These are phyloP conservation scores for Drosophila eohydei DNA, from an alignment of 2,888 invertebrate species.

Conservation along the genomic window DNA sequence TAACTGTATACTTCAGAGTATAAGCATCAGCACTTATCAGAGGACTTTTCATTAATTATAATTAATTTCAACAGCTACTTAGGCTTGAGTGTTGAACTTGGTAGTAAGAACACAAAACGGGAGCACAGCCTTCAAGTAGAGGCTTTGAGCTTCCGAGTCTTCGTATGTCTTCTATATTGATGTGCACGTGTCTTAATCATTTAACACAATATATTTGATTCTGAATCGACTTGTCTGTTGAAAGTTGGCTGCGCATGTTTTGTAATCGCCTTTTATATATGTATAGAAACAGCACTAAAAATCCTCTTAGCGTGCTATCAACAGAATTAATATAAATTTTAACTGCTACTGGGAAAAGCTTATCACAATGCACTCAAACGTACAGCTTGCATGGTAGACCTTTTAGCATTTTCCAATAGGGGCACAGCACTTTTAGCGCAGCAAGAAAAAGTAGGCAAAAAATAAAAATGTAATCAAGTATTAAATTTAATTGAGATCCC, in stretches of 20 bases:
- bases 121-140: not conserved
- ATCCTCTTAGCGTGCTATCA: slow-evolving; percentile 42
- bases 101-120: not conserved
- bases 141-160: not conserved
- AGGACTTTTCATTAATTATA: not conserved
- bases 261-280: not conserved
- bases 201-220: not conserved
- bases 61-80: not conserved
- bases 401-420: slow-evolving; percentile 53
- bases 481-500: slow-evolving; percentile 44
- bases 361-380: slow-evolving; percentile 40
- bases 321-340: not conserved
- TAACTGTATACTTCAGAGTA: not conserved
- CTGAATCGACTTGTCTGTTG: not conserved
- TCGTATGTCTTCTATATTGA: not conserved
- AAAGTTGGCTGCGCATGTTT: not conserved
- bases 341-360: slow-evolving; percentile 11
- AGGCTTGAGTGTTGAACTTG: not conserved
- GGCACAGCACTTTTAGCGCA: slow-evolving; percentile 39
- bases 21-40: not conserved
- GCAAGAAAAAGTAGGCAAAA: slow-evolving; percentile 35
- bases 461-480: slow-evolving; percentile 20
- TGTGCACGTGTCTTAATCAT: slow-evolving; percentile 1
- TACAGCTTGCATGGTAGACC: slow-evolving; percentile 30
- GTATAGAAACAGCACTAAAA: not conserved